These are phyloP conservation scores for Trichogramma pretiosum DNA, from an alignment of 1,140 invertebrate genomes.

Conservation along the genomic window DNA sequence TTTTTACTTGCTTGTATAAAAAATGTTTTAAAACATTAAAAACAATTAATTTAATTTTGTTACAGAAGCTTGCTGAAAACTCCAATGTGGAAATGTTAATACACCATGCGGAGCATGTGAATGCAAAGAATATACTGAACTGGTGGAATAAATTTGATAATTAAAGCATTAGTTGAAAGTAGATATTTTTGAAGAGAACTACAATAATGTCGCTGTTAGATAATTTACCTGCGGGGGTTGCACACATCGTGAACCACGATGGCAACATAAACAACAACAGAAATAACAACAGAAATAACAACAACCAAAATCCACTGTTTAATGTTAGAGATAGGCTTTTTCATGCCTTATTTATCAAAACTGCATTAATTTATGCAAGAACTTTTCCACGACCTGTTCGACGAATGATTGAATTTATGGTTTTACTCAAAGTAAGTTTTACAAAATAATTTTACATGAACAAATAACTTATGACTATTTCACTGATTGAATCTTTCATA, in stretches of 20 bases:
- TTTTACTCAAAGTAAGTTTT: constrained; percentile 69
- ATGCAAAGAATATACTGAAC: constrained; percentile 7
- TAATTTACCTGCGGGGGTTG: too few species aligned
- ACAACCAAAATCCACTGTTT: constrained; percentile 62
- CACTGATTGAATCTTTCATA: constrained; percentile 27
- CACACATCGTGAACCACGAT: too few species aligned
- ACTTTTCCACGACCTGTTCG: constrained; percentile 78
- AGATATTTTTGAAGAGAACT: too few species aligned
- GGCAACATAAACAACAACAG: constrained; percentile 27
- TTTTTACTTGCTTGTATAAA: too few species aligned
- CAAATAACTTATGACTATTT: background rate
- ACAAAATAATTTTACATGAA: background rate
- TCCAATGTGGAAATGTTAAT: constrained; percentile 20
- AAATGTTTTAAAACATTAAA: background rate
- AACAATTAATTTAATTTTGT: background rate
- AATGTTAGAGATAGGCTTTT: constrained; percentile 89
- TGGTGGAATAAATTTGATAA: too few species aligned
- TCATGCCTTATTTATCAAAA: constrained; percentile 87
- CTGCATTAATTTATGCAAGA: constrained; percentile 80
- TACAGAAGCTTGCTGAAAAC: constrained; percentile 4
- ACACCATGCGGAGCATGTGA: constrained; percentile 3
- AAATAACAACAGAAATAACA: constrained; percentile 31
- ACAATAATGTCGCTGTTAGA: too few species aligned
- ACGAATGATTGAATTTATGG: constrained; percentile 82
- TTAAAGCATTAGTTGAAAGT: too few species aligned